phyloP scores from a whole-genome alignment of 2,113 vertebrate genomes.

The Callochromis pleurospilus region DNA sequence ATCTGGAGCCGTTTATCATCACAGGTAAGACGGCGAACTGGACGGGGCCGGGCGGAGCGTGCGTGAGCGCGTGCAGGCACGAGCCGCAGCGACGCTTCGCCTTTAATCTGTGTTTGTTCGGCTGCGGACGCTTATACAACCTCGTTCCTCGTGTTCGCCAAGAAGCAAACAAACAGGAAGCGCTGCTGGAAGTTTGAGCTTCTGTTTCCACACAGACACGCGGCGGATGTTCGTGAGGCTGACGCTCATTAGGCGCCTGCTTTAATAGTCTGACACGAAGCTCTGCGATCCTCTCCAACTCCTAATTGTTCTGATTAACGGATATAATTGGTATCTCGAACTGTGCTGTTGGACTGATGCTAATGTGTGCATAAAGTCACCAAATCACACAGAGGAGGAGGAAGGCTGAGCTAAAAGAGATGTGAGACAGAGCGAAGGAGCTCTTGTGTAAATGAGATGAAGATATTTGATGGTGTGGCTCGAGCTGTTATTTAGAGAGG shows the following conservation, averaged over 20 bases:
- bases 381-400: constrained; percentile 3
- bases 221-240: constrained; percentile 1
- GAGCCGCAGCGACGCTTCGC: constrained; percentile 11
- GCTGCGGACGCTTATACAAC: neutral
- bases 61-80: neutral
- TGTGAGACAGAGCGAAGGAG: neutral
- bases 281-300: constrained; percentile 44
- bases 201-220: neutral
- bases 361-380: constrained; percentile 41
- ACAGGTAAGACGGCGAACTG: constrained; percentile 41
- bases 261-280: constrained; percentile 63
- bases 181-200: neutral
- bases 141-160: neutral
- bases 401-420: neutral
- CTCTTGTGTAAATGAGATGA: constrained; percentile 49
- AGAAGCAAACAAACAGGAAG: neutral
- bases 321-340: constrained; percentile 58
- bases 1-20: constrained; percentile 74
- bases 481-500: constrained; percentile 48
- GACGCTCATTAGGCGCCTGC: constrained; percentile 55
- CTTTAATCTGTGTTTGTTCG: constrained; percentile 28
- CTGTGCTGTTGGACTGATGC: constrained; percentile 31
- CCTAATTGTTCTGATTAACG: constrained; percentile 71
- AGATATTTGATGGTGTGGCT: constrained; percentile 34
- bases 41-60: neutral